Evolutionary conservation across 2,888 invertebrate genomes (phyloP).

Genomic region (Andrena haemorrhoa): DNA sequence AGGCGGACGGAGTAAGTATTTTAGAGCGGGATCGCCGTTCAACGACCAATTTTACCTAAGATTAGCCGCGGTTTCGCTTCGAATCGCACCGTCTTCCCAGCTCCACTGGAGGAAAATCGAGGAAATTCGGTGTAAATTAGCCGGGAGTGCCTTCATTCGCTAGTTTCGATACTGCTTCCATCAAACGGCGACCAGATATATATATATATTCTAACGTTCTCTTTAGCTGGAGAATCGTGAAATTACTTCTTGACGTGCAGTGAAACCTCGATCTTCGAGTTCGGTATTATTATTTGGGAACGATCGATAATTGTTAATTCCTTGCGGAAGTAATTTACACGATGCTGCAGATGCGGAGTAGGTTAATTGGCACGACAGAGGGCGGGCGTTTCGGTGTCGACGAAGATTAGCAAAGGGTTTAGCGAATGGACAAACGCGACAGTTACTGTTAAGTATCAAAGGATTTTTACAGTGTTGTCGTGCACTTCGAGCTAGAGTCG

Average conservation of each 20-base stretch:
- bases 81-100: conserved; percentile 34
- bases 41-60: conserved; percentile 28
- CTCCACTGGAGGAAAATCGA: background rate
- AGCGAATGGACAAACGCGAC: background rate
- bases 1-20: conserved; percentile 33
- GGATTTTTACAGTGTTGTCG: conserved; percentile 23
- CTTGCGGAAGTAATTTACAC: background rate
- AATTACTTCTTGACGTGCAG: background rate
- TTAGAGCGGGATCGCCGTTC: conserved; percentile 16
- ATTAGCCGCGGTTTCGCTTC: conserved; percentile 10
- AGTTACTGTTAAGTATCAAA: conserved; percentile 13
- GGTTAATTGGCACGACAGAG: background rate
- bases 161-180: conserved; percentile 34
- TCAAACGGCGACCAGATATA: background rate
- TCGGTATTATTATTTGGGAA: background rate
- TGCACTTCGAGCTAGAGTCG: background rate
- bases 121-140: conserved; percentile 25
- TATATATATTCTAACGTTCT: background rate
- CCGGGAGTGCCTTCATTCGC: conserved; percentile 67
- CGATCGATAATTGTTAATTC: background rate
- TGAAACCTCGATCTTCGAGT: background rate
- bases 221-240: background rate
- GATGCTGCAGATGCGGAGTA: background rate
- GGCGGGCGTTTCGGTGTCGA: conserved; percentile 1
- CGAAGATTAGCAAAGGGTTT: background rate